Evolutionary conservation across 23 tunicate genomes (phyloP), one percentile per base, ranked within the genome.

Genomic region (Halocynthia aurantium): DNA sequence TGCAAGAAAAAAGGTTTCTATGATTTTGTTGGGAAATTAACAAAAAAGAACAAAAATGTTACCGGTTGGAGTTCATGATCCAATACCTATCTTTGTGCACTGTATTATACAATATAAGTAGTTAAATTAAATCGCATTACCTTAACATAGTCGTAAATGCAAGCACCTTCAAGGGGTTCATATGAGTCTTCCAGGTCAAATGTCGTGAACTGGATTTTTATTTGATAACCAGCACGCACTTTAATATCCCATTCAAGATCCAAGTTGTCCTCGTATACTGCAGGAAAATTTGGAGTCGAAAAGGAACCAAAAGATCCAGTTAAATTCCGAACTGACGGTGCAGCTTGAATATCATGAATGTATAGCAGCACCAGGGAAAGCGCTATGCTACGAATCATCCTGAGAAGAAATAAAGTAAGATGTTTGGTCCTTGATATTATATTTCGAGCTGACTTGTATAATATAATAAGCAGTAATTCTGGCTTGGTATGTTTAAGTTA

Each of bases 151-250:
- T 88, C 95, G 58, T 88, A 88, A 21, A 67, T 78, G 53, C 95
- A 88, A 50, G 81, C 71, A 10, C 95, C 88, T 21, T 82, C 88
- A 10, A 20, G 49, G n/a, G 70, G 70, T 8, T 71, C 76, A 40
- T 71, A 52, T 8, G 76, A 71, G 69, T 86, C 92, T 81, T 86
- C 92, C 53, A 86, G 82, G 31, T 86, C 92, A 53, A 86, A 86
- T 20, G 58, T 50, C 10, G 85, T 76, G 54, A 86, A 86, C 55
- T 75, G 63, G 5, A 86, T 21, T 50, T 22, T 77, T n/a, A 86
- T 73, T 44, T 77, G 67, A 73, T 57, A 86, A 20, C 92, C 92
- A 22, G 12, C 22, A 40, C 50, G 62, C 18, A 81, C 92, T 52
- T 73, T 22, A 22, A 86, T 74, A 15, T 50, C 52, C 92, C 92